Conservation (phyloP, 2,797 vertebrate species). For the Peromyscus aztecus region DNA sequence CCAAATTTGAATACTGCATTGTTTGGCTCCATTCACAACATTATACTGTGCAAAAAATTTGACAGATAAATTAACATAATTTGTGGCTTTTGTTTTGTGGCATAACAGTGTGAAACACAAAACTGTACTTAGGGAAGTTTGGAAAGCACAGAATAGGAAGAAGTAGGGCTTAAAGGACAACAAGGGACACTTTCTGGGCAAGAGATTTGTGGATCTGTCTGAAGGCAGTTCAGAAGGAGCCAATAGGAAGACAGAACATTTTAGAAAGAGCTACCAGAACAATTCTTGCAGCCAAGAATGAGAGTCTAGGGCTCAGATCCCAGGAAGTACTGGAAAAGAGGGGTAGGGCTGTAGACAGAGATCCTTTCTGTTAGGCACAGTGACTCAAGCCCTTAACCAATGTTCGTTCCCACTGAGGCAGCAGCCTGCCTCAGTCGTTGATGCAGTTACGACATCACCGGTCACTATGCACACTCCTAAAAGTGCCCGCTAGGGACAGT, state of each 20-base stretch:
- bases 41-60: background rate
- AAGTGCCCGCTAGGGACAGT: too few species aligned
- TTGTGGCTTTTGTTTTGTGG: constrained; percentile 8
- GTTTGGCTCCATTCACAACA: background rate
- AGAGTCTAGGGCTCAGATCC: background rate
- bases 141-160: constrained; percentile 11
- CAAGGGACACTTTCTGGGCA: constrained; percentile 38
- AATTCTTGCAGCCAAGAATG: constrained; percentile 39
- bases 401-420: too few species aligned
- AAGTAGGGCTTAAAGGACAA: background rate
- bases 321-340: constrained; percentile 16
- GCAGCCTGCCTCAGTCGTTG: too few species aligned
- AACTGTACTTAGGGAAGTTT: background rate
- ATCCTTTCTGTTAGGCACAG: background rate
- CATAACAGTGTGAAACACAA: background rate
- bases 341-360: background rate
- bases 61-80: background rate
- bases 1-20: constrained; percentile 20
- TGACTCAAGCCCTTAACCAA: background rate
- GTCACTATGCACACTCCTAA: too few species aligned
- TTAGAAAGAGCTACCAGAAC: background rate
- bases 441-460: too few species aligned
- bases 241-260: background rate
- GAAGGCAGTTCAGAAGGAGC: constrained; percentile 6
- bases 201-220: constrained; percentile 10